A percentile compares a stretch with the other conserved stretches of the same genome.
Conservation (phyloP, 2,888 invertebrate species). For the Thecophora atra region DNA sequence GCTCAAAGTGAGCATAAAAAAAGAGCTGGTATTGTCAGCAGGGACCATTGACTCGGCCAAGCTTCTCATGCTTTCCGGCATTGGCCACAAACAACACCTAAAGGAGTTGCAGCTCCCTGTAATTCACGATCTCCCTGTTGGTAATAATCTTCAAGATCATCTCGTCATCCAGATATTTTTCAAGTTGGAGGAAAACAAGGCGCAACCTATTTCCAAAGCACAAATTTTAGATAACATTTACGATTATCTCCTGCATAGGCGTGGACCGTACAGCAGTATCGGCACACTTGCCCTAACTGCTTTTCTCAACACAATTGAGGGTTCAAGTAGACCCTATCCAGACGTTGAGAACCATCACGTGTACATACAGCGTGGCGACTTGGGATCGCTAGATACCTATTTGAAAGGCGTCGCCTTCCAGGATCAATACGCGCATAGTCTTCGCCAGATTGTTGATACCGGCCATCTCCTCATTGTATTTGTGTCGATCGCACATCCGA, state of each 20-base stretch:
- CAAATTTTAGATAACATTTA: conserved; percentile 53
- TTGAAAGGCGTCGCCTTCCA: conserved; percentile 43
- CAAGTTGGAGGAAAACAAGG: conserved; percentile 60
- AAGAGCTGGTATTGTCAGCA: conserved; percentile 54
- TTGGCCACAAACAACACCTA: conserved; percentile 50
- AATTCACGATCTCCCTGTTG: conserved; percentile 66
- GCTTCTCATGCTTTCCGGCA: conserved; percentile 55
- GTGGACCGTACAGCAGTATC: conserved; percentile 67
- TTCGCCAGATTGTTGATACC: conserved; percentile 42
- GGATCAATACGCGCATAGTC: conserved; percentile 33
- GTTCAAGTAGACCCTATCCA: conserved; percentile 67
- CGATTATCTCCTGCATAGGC: conserved; percentile 67
- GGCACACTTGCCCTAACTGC: conserved; percentile 66
- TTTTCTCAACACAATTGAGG: conserved; percentile 69
- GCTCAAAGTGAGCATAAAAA: conserved; percentile 44
- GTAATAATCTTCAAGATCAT: conserved; percentile 83
- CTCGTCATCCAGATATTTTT: conserved; percentile 68
- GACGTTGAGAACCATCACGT: conserved; percentile 69
- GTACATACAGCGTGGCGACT: conserved; percentile 46
- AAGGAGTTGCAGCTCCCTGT: conserved; percentile 47
- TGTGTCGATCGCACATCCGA: conserved; percentile 65
- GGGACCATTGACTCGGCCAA: conserved; percentile 54
- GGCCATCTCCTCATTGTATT: conserved; percentile 62
- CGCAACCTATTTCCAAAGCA: conserved; percentile 50
- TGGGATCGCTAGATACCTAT: conserved; percentile 37